Percentiles rank a stretch among this genome's conserved stretches.
Conservation (phyloP, 1,140 invertebrate species). For the Diploscapter pachys region DNA sequence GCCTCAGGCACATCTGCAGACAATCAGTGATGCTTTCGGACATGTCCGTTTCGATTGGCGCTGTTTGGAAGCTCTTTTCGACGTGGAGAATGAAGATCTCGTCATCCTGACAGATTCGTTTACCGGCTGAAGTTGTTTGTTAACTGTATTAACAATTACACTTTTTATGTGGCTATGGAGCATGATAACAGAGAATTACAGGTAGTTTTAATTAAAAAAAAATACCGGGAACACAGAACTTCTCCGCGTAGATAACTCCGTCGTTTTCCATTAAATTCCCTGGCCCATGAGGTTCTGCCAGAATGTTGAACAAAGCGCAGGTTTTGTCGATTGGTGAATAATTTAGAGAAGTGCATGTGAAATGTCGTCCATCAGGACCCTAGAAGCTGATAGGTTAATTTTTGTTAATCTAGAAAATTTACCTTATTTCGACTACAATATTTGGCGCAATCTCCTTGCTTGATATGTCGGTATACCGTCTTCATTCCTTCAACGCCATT, state of each 20-base stretch:
- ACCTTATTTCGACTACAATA: slow-evolving; percentile 28
- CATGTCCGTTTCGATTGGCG: slow-evolving; percentile 1
- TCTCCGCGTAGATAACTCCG: slow-evolving; percentile 27
- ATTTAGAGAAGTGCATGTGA: slow-evolving; percentile 27
- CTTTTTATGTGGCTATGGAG: neutral
- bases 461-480: slow-evolving; percentile 18
- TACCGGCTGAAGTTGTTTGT: slow-evolving; percentile 7
- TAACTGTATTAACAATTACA: neutral
- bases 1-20: slow-evolving; percentile 7
- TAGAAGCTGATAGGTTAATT: slow-evolving; percentile 6
- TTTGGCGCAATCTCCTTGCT: slow-evolving; percentile 32
- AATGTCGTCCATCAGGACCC: slow-evolving; percentile 21
- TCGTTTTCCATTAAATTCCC: slow-evolving; percentile 28
- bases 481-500: slow-evolving; percentile 16
- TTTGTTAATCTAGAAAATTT: neutral
- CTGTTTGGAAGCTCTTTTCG: slow-evolving; percentile 17
- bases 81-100: slow-evolving; percentile 31
- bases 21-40: slow-evolving; percentile 21
- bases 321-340: slow-evolving; percentile 16
- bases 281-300: slow-evolving; percentile 25
- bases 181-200: neutral
- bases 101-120: slow-evolving; percentile 19
- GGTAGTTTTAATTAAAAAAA: neutral
- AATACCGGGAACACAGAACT: slow-evolving; percentile 28
- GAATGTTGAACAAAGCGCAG: slow-evolving; percentile 26